Base-by-base conservation (phyloP, 2,888 invertebrate species). In the Drosophila stalkeri region DNA sequence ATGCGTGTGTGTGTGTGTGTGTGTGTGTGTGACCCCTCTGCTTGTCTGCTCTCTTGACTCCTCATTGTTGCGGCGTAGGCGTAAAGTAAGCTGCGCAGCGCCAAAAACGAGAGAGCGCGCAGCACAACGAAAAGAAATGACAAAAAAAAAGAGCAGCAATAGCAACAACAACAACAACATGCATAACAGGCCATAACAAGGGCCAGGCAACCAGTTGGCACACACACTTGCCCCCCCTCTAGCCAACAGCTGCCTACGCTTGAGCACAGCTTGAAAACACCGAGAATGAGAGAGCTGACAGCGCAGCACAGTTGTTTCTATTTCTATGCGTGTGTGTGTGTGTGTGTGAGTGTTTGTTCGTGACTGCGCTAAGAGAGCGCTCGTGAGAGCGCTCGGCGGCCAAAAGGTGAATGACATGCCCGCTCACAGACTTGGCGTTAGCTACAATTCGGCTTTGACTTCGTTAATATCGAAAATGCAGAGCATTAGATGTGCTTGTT, bases 361-460 rank as follows among this genome's bases (percentile, higher is more conserved):
- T 60, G 37, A 12, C 46, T 23, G 59, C 37, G 46, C 16, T 37
- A n/a, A 37, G 64, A 64, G 52, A 62, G 62, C 56, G 67, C 51
- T 57, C 41, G 47, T 64, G 65, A 75, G 71, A 66, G 70, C 71
- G 27, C 27, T 27, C 27, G 64, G 55, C 73, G 72, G 84, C 60
- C 84, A 80, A 82, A 84, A 86, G 87, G 82, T 84, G 89, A 86
- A 86, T 89, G 89, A 86, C 89, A 72, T 81, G 61, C 57, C 64
- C 72, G 75, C 77, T 72, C 69, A 75, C 59, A 61, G 72, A 68
- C 64, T 57, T 77, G 62, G 27, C 63, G 51, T 52, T 69, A 57
- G 64, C 62, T 62, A 64, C 75, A 61, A 75, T 78, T 77, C 83
- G 68, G 78, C 57, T 72, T 66, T 72, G 73, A 70, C 72, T 75